phyloP scores from a whole-genome alignment of 2,888 invertebrate genomes.

The Folsomia candida region DNA sequence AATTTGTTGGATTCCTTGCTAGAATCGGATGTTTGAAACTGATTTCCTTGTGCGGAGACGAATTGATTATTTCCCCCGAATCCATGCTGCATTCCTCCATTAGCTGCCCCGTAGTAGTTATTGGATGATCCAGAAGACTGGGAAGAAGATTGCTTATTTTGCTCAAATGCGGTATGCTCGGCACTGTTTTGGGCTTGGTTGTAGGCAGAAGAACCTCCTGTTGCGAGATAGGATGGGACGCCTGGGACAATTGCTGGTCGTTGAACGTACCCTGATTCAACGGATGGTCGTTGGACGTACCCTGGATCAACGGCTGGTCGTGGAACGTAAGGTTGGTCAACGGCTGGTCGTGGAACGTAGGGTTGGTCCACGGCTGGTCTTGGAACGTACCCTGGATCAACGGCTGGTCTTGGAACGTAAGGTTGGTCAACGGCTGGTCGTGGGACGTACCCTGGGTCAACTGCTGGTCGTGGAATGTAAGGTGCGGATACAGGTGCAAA shows the following conservation, averaged over 20 bases:
- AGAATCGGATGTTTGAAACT: neutral
- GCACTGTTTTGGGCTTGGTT: neutral
- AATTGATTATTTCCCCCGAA: neutral
- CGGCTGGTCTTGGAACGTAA: too few species aligned
- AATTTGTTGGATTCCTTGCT: neutral
- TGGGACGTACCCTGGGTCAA: too few species aligned
- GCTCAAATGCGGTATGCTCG: neutral
- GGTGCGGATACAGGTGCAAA: too few species aligned
- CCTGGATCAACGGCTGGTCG: too few species aligned
- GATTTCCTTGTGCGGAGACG: neutral
- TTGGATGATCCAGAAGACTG: neutral
- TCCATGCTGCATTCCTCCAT: neutral
- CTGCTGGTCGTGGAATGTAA: too few species aligned
- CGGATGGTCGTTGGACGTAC: too few species aligned
- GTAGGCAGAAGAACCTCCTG: neutral
- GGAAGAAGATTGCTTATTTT: neutral
- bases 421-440: too few species aligned
- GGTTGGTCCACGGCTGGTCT: too few species aligned
- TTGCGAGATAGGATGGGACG: neutral
- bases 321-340: too few species aligned
- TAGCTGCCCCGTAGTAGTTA: neutral
- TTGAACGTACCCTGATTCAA: too few species aligned
- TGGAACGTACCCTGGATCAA: too few species aligned
- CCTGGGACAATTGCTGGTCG: constrained; percentile 3
- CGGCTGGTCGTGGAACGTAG: too few species aligned